Percentiles rank a stretch among this genome's conserved stretches.
These are phyloP conservation scores for Progne subis DNA, from an alignment of 2,113 vertebrate genomes.

Conservation along the genomic window DNA sequence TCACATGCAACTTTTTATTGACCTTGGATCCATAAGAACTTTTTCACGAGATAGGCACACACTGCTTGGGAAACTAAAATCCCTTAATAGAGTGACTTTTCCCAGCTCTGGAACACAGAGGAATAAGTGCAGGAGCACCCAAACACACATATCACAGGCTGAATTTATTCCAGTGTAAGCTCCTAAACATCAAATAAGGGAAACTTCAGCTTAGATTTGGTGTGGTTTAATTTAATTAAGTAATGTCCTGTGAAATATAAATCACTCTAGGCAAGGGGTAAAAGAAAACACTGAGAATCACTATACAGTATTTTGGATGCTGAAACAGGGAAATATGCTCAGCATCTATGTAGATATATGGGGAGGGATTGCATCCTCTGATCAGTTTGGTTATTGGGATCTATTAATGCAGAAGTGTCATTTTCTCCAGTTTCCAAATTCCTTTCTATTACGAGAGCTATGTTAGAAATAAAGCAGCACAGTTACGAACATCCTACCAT, in stretches of 20 bases:
- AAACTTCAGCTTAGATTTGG: not conserved
- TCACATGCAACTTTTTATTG: not conserved
- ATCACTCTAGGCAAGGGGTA: not conserved
- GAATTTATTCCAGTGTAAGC: not conserved
- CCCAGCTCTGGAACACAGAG: not conserved
- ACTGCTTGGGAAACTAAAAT: not conserved
- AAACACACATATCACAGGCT: not conserved
- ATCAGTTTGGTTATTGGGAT: not conserved
- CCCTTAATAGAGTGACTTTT: not conserved
- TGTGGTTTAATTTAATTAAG: not conserved
- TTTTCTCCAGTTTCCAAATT: not conserved
- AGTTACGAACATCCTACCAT: not conserved
- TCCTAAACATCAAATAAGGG: not conserved
- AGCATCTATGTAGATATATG: not conserved
- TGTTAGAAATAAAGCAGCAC: not conserved
- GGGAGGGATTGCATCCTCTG: not conserved
- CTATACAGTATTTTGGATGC: not conserved
- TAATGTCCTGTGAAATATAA: not conserved
- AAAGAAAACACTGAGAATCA: not conserved
- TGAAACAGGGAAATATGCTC: not conserved
- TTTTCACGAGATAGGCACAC: not conserved
- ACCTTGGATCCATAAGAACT: not conserved
- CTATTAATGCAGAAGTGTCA: not conserved
- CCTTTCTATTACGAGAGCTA: not conserved
- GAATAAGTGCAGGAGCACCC: not conserved